Evolutionary conservation across 2,797 vertebrate species (phyloP), one percentile per base, ranked within the genome.

Genomic region (Micromesistius poutassou): DNA sequence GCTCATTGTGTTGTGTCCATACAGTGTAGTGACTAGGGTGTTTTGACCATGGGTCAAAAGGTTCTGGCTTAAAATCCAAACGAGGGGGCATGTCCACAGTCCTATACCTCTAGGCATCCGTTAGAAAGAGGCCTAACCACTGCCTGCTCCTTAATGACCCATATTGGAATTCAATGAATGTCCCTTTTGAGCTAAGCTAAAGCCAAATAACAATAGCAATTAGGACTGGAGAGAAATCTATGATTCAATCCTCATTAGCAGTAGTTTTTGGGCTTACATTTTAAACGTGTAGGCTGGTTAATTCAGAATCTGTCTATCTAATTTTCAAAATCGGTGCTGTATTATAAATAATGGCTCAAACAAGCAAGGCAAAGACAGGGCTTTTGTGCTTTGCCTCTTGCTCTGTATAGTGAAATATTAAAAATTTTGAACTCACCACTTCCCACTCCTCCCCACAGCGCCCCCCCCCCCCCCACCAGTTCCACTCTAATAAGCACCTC

Each of bases 401-500:
- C 50, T 73, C 82, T 31, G 71, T 40, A 71, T 62, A 31, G 74
- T 77, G 78, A 36, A 78, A 77, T 77, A 74, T 55, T 35, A 40
- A 79, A 76, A 40, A 30, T n/a, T 5, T 13, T 76, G 71, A 77
- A 80, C 77, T 68, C 77, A 72, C 70, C 79, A 40, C 31, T 72
- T 33, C 35, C 72, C 78, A 72, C 31, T 66, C 72, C 38, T 30
- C 80, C 77, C n/a, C 12, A 38, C 83, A 77, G 74, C 84, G 83
- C 83, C 86, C 33, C 81, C 81, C 83, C 78, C 50, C 78, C 79
- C 66, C 55, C 80, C 71, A 90, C 85, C 92, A 94, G 92, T 92
- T 93, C 87, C 90, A 91, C 87, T 86, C 90, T 92, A 94, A 93
- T 94, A 93, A 90, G 91, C 91, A 91, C 91, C 90, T 88, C 89